Conservation (phyloP, 2,797 vertebrate species). For the Catharus ustulatus region DNA sequence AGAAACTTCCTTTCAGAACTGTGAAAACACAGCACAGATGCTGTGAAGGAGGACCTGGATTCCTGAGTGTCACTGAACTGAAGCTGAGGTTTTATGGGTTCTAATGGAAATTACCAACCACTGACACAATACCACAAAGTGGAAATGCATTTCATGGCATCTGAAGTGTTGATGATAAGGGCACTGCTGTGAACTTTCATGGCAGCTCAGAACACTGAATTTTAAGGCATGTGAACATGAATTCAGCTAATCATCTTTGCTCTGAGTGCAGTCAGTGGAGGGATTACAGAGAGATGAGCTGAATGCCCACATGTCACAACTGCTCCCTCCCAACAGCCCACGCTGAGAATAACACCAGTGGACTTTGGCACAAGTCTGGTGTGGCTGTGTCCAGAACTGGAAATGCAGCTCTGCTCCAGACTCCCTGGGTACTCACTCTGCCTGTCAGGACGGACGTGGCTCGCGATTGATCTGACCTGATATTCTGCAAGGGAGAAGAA, state of each 20-base stretch:
- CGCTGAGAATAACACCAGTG: background rate
- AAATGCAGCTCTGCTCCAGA: background rate
- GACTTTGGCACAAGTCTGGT: background rate
- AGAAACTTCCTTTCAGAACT: background rate
- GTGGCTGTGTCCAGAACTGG: background rate
- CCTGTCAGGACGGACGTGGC: slow-evolving; percentile 95
- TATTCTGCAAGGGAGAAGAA: slow-evolving; percentile 84
- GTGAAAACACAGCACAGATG: background rate
- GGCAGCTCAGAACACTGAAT: background rate
- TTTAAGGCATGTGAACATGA: background rate
- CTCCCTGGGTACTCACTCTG: slow-evolving; percentile 87
- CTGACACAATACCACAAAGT: background rate
- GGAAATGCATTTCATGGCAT: background rate
- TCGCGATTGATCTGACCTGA: slow-evolving; percentile 95
- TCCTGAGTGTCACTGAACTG: background rate
- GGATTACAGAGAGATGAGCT: background rate
- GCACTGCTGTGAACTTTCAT: background rate
- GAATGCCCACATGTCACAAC: background rate
- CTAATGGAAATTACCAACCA: background rate
- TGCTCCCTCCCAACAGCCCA: background rate
- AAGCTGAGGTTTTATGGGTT: background rate
- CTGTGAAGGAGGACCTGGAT: background rate
- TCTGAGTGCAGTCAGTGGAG: background rate
- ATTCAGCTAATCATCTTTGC: background rate
- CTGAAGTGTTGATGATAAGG: background rate